Percentiles rank a stretch among this genome's conserved stretches.
phyloP scores from a whole-genome alignment of 2,113 vertebrate species.

The Bombycilla garrulus region DNA sequence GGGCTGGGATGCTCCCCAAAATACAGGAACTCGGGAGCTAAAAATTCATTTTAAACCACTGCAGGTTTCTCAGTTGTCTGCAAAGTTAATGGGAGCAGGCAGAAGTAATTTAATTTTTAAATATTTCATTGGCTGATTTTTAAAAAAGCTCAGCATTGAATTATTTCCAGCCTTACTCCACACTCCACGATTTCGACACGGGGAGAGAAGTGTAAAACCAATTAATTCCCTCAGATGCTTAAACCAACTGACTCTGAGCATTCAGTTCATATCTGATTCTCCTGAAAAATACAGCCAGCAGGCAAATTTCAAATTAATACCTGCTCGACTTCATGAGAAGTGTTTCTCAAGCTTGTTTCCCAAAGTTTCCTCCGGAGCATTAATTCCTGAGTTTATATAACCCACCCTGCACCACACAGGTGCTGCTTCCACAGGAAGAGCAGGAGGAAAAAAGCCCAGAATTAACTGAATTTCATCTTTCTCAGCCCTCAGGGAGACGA shows the following conservation, averaged over 20 bases:
- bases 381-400: background rate
- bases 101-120: background rate
- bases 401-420: background rate
- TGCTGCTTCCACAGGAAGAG: background rate
- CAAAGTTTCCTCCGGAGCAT: background rate
- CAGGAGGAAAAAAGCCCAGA: background rate
- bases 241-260: background rate
- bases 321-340: background rate
- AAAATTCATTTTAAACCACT: background rate
- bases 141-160: background rate
- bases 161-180: background rate
- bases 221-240: background rate
- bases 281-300: background rate
- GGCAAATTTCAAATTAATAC: background rate
- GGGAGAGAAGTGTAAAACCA: background rate
- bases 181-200: background rate
- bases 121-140: background rate
- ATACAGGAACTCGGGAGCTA: accelerated
- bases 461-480: background rate
- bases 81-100: background rate
- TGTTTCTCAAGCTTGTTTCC: background rate
- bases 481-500: background rate
- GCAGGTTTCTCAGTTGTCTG: background rate
- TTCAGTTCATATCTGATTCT: background rate
- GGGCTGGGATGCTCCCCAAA: background rate